Evolutionary conservation across 2,888 invertebrate genomes (phyloP), one percentile per base, ranked within the genome.

Genomic region (Ormyrus nitidulus): DNA sequence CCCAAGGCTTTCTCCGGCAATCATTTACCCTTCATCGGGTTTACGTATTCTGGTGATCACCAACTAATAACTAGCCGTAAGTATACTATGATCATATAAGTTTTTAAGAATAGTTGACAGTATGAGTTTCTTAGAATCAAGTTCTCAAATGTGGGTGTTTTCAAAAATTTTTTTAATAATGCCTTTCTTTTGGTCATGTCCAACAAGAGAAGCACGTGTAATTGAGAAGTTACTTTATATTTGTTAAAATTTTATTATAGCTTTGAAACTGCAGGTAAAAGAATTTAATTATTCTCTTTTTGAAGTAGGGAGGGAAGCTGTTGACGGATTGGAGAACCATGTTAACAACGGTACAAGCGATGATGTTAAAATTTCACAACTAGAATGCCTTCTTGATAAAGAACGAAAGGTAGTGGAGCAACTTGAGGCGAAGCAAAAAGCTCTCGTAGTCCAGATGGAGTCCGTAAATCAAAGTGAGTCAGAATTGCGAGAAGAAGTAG

Each of bases 1-100:
- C 98, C 99, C 76, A 99, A 98, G 92, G 97, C 98, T 61, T 99
- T 99, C 91, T 97, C 97, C 81, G 99, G 99, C 80, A 99, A 99
- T 91, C 99, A 99, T 91, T 93, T 99, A 86, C 99, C 99, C 4
- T 99, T 99, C 91, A 96, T 99, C 76, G 99, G 99, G 10, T 99
- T 99, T 91, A 99, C 99, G 2, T 99, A 99, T 89, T 97, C 97
- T 84, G 95, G 96, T 77, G 98, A 98, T 90, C 97, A 97, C 91
- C 96, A 97, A 92, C 90, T 96, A 80, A 92, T 95, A 83, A 91
- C 83, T 10, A 68, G 92, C 53, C 88, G 89, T 80, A 79, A 78
- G 68, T 9, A 72, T 51, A 11, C 8, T 44, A 49, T 66, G 4
- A 34, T 34, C 34, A 34, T 34, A 34, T 34, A 34, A 34, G 34